Percentiles rank a stretch among this genome's conserved stretches.
Evolutionary conservation across 2,888 invertebrate genomes (phyloP).

Genomic region (Melanostoma mellinum): DNA sequence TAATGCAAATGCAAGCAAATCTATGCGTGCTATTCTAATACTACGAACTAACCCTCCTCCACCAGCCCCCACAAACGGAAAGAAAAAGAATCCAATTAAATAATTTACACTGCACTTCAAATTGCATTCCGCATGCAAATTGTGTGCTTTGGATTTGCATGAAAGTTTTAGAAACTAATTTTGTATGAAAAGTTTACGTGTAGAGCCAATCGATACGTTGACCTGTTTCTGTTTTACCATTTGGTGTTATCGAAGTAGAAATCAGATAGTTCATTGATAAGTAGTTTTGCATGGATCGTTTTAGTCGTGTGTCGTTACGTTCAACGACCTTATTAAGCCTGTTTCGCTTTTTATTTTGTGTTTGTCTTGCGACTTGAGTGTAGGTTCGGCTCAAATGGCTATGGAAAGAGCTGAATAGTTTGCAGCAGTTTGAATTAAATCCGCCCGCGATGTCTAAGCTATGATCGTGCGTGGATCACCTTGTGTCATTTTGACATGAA

Average conservation of each 20-base stretch:
- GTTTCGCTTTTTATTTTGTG: neutral
- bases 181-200: conserved; percentile 21
- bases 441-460: conserved; percentile 65
- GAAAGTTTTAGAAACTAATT: conserved; percentile 42
- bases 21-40: conserved; percentile 30
- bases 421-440: conserved; percentile 40
- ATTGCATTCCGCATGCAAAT: conserved; percentile 67
- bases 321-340: conserved; percentile 19
- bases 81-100: conserved; percentile 51
- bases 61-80: conserved; percentile 9
- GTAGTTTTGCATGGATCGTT: neutral
- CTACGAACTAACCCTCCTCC: conserved; percentile 12
- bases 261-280: conserved; percentile 23
- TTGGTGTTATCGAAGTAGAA: neutral
- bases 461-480: conserved; percentile 63
- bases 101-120: conserved; percentile 61
- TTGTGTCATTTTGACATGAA: conserved; percentile 68
- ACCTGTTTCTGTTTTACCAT: conserved; percentile 28
- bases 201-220: conserved; percentile 51
- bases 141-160: conserved; percentile 43
- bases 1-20: conserved; percentile 23
- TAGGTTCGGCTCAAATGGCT: conserved; percentile 26
- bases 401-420: conserved; percentile 1
- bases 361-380: neutral
- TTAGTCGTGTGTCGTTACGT: neutral